Evolutionary conservation across 1,140 invertebrate species (phyloP).

Genomic region (Vanessa atalanta): DNA sequence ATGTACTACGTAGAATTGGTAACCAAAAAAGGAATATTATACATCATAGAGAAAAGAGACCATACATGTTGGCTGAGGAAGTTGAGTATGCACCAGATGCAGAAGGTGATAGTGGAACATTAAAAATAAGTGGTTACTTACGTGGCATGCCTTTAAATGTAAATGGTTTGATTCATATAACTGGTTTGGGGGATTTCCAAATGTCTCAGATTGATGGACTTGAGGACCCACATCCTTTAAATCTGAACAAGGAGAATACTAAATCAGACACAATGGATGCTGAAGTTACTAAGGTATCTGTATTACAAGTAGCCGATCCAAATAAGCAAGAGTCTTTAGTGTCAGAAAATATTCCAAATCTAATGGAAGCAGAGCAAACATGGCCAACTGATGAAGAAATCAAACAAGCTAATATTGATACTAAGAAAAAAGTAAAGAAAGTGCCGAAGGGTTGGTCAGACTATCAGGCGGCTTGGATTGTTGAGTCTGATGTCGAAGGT

Average conservation of each 20-base stretch:
- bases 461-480: conserved; percentile 98
- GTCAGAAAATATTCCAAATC: conserved; percentile 91
- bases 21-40: conserved; percentile 89
- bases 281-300: conserved; percentile 66
- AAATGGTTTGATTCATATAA: conserved; percentile 94
- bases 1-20: conserved; percentile 89
- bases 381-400: conserved; percentile 97
- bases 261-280: conserved; percentile 66
- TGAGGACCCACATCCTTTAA: conserved; percentile 88
- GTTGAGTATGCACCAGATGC: conserved; percentile 84
- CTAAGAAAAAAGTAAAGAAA: conserved; percentile 87
- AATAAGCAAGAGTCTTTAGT: conserved; percentile 88
- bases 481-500: conserved; percentile 78
- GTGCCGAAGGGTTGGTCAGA: conserved; percentile 97
- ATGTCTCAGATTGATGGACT: conserved; percentile 89
- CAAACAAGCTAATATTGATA: conserved; percentile 85
- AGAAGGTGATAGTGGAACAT: conserved; percentile 84
- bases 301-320: conserved; percentile 86
- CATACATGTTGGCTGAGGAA: conserved; percentile 91
- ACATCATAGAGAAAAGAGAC: conserved; percentile 87
- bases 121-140: conserved; percentile 93
- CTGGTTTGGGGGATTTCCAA: conserved; percentile 96
- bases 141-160: conserved; percentile 90
- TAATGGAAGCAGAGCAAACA: conserved; percentile 97
- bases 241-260: conserved; percentile 74